Evolutionary conservation across 2,888 invertebrate species (phyloP).

Genomic region (Sphecodes monilicornis): DNA sequence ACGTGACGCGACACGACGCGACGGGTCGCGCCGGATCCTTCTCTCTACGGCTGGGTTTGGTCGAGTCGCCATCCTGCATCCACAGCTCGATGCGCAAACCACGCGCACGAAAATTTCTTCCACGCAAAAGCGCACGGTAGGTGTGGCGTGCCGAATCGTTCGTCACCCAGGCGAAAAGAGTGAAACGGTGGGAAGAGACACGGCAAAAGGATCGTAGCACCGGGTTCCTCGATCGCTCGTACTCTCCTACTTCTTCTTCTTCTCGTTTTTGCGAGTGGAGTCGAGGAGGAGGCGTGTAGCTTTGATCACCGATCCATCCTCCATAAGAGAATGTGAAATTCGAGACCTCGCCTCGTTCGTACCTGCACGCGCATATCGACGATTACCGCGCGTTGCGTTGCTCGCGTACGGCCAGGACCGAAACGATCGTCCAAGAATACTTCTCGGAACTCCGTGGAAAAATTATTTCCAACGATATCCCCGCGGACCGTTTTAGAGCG

Average conservation of each 20-base stretch:
- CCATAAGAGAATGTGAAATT: background rate
- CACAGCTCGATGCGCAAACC: background rate
- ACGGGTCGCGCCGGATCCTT: background rate
- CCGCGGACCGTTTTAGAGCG: slow-evolving; percentile 8
- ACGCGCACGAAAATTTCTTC: slow-evolving; percentile 28
- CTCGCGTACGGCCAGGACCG: background rate
- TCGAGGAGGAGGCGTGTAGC: background rate
- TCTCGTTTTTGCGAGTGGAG: background rate
- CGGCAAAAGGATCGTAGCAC: background rate
- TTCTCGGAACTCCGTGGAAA: background rate
- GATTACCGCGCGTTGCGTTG: background rate
- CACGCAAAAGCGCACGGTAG: slow-evolving; percentile 44
- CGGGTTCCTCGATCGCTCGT: background rate
- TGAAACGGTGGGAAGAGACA: background rate
- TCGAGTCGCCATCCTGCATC: slow-evolving; percentile 10
- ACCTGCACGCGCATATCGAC: slow-evolving; percentile 5
- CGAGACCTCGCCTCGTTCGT: background rate
- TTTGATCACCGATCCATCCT: background rate
- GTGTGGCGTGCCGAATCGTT: slow-evolving; percentile 58
- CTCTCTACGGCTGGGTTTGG: background rate
- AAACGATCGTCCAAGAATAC: slow-evolving; percentile 38
- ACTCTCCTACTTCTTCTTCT: background rate
- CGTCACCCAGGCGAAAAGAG: slow-evolving; percentile 25
- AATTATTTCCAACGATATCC: background rate
- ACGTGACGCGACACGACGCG: background rate